Conservation (phyloP, 2,888 invertebrate genomes). For the Rhingia campestris region DNA sequence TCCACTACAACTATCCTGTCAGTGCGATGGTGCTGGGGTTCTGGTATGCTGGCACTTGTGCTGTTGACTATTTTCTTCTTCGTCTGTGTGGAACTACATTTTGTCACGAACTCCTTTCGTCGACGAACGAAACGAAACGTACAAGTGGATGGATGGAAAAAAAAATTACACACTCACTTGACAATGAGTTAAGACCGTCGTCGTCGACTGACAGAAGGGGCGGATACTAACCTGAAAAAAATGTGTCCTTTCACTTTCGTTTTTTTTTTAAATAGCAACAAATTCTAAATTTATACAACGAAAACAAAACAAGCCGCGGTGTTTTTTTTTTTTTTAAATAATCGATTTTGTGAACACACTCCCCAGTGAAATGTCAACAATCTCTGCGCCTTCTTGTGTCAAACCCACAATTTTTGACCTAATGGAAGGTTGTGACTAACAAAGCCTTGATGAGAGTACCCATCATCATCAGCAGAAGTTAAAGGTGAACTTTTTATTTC, state of each 20-base stretch:
- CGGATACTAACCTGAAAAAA: not conserved
- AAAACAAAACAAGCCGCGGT: constrained; percentile 1
- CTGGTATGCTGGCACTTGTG: constrained; percentile 64
- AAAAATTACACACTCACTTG: constrained; percentile 59
- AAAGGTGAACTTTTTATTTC: constrained; percentile 61
- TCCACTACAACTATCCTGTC: constrained; percentile 18
- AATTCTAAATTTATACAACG: constrained; percentile 18
- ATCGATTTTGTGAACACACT: constrained; percentile 68
- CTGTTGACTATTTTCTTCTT: constrained; percentile 66
- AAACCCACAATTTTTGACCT: constrained; percentile 52
- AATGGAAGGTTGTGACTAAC: constrained; percentile 36
- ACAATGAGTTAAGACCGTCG: constrained; percentile 19
- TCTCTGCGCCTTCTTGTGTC: constrained; percentile 31
- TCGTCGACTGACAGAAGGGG: constrained; percentile 1
- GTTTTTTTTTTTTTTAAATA: constrained; percentile 49
- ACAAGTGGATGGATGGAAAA: constrained; percentile 59
- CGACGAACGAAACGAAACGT: constrained; percentile 32
- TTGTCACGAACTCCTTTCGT: constrained; percentile 69
- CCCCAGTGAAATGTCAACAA: constrained; percentile 56
- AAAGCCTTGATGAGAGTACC: constrained; percentile 27
- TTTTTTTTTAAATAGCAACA: constrained; percentile 54
- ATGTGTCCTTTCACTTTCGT: constrained; percentile 65
- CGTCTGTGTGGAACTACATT: constrained; percentile 62
- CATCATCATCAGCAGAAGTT: constrained; percentile 59
- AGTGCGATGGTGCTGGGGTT: constrained; percentile 20